Conservation (phyloP, 2,888 invertebrate genomes). For the Callinectes sapidus region DNA sequence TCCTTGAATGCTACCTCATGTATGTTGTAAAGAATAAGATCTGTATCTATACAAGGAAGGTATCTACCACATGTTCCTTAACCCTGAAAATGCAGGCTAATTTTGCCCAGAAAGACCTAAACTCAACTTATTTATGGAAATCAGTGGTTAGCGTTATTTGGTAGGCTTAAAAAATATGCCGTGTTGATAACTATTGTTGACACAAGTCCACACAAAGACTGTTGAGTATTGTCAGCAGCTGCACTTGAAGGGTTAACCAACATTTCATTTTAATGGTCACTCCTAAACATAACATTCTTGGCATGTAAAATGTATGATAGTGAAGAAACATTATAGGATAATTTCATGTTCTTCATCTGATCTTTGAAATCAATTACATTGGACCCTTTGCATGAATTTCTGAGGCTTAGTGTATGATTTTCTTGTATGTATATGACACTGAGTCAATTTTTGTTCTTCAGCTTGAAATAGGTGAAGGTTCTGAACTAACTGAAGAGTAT, state of each 20-base stretch:
- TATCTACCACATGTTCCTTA: neutral
- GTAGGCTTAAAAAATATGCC: no score
- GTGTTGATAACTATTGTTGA: no score
- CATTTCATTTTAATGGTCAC: neutral
- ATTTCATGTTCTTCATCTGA: neutral
- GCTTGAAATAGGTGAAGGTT: constrained; percentile 93
- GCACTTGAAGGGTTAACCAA: no score
- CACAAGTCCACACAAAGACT: no score
- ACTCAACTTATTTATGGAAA: no score
- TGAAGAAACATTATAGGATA: neutral
- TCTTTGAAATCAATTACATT: neutral
- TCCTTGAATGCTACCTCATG: neutral
- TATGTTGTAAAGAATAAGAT: neutral
- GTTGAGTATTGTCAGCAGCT: no score
- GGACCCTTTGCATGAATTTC: neutral
- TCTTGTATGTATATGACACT: neutral
- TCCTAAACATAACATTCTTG: neutral
- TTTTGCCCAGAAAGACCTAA: no score
- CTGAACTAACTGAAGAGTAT: constrained; percentile 92
- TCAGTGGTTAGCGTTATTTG: no score
- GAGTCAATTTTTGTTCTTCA: constrained; percentile 75
- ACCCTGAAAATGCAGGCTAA: no score
- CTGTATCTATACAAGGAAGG: neutral
- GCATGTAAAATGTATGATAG: neutral
- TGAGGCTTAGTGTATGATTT: neutral